Evolutionary conservation across 2,888 invertebrate genomes (phyloP).

Genomic region (Torymus auratus): DNA sequence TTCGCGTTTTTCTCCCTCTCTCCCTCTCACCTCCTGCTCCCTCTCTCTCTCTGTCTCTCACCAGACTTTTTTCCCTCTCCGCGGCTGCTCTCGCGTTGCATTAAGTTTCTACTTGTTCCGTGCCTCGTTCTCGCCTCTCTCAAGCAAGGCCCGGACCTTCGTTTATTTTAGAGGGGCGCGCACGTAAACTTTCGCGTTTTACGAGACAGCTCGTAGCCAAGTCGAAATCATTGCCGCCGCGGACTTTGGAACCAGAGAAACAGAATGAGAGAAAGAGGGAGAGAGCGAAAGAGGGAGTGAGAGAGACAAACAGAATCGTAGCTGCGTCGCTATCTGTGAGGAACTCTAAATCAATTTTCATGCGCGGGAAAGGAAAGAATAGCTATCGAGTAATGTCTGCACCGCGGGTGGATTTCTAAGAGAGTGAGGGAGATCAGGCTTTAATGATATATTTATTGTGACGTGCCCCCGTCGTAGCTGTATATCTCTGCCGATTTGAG

Average conservation of each 20-base stretch:
- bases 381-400: no score
- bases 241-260: neutral
- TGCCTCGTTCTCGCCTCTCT: neutral
- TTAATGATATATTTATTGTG: no score
- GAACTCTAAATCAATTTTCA: constrained; percentile 40
- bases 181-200: constrained; percentile 51
- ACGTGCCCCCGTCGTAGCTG: no score
- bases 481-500: no score
- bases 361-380: neutral
- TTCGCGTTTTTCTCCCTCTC: neutral
- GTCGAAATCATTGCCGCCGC: constrained; percentile 17
- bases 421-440: no score
- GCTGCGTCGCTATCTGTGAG: constrained; percentile 13
- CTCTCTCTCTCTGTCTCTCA: neutral
- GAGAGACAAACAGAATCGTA: no score
- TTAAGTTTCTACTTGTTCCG: constrained; percentile 18
- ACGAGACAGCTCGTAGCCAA: constrained; percentile 40
- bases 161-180: constrained; percentile 52
- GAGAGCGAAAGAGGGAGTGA: no score
- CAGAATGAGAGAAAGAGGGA: no score
- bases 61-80: neutral
- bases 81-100: neutral
- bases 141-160: constrained; percentile 39
- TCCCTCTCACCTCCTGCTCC: neutral
- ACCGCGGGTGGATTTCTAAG: no score